Base-by-base conservation (phyloP, 37 sponge, comb jelly and placozoan genomes). In the Hexactinellida sp. region DNA sequence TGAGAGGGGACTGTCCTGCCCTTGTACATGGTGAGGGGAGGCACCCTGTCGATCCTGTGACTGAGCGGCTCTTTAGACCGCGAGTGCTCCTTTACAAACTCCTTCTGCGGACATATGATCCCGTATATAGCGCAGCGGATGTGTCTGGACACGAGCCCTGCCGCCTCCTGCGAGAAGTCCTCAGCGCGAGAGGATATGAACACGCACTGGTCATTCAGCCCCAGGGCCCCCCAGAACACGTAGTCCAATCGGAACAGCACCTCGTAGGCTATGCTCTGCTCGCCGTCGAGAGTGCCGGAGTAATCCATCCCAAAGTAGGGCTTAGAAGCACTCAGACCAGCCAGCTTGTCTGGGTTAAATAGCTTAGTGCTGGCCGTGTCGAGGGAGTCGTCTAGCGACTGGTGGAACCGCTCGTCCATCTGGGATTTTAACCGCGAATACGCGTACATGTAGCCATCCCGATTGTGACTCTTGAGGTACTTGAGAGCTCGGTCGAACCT, bases 151-250 rank as follows among this genome's bases (percentile, higher is more conserved):
- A 63, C 13, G 13, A 63, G 76, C 5, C 76, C 76, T 21, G 76
- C 76, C 13, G 76, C 76, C 25, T 63, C 76, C 30, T 32, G 28
- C 34, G 76, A 3, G 76, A 63, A 63, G 13, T 63, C 13, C 30
- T 63, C 76, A 10, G 76, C 76, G 13, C 76, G 76, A 7, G 76
- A 25, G 1, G 76, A 63, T n/a, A 63, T n/a, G 76, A 63, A 63
- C 76, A 63, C 76, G 34, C 76, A 63, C 76, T 63, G 76, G 32
- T 63, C 76, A 28, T 63, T 63, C 3, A 63, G 76, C 30, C 76
- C 76, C 30, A 63, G 30, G 3, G 76, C 76, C 13, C 76, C 76
- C 76, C 76, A 63, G 30, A 32, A 63, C 30, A 10, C 76, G 34
- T 63, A 63, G 34, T 63, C 76, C 5, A 63, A 1, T 23, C 76